Conservation (phyloP, 64 coral and sea anemone genomes). For the Montipora cactus region DNA sequence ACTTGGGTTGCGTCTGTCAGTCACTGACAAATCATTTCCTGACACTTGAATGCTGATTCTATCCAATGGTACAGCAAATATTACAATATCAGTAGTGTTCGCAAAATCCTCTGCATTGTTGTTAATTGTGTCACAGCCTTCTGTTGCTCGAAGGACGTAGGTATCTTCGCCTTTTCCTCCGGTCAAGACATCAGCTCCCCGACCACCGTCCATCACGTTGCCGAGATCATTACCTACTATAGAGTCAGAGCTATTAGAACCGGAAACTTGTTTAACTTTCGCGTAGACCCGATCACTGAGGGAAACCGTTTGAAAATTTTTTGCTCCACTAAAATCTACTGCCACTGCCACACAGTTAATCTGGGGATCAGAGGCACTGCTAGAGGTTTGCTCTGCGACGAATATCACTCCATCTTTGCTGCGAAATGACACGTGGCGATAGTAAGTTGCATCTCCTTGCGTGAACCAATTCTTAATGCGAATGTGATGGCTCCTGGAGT, state of each 20-base stretch:
- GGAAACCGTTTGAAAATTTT: not conserved
- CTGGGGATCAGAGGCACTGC: not conserved
- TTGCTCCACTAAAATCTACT: constrained; percentile 37
- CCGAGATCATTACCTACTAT: constrained; percentile 50
- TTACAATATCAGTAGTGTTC: constrained; percentile 46
- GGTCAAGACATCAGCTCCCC: constrained; percentile 7
- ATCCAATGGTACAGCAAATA: constrained; percentile 43
- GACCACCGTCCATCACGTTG: constrained; percentile 42
- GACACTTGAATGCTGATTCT: not conserved
- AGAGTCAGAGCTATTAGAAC: not conserved
- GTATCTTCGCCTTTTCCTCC: constrained; percentile 65
- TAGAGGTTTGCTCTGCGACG: not conserved
- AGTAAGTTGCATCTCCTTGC: constrained; percentile 22
- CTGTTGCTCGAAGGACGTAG: constrained; percentile 46
- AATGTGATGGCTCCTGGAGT: constrained; percentile 60
- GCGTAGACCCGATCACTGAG: not conserved
- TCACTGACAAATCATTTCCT: constrained; percentile 2
- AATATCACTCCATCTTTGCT: constrained; percentile 56
- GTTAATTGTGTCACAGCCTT: constrained; percentile 49
- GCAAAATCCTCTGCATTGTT: constrained; percentile 40
- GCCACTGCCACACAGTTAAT: constrained; percentile 49
- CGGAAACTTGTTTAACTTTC: constrained; percentile 17
- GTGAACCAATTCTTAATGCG: constrained; percentile 65
- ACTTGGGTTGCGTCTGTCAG: not conserved
- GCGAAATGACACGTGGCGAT: constrained; percentile 66